These are phyloP conservation scores for Siniperca chuatsi DNA, from an alignment of 2,113 vertebrate species.

Conservation along the genomic window DNA sequence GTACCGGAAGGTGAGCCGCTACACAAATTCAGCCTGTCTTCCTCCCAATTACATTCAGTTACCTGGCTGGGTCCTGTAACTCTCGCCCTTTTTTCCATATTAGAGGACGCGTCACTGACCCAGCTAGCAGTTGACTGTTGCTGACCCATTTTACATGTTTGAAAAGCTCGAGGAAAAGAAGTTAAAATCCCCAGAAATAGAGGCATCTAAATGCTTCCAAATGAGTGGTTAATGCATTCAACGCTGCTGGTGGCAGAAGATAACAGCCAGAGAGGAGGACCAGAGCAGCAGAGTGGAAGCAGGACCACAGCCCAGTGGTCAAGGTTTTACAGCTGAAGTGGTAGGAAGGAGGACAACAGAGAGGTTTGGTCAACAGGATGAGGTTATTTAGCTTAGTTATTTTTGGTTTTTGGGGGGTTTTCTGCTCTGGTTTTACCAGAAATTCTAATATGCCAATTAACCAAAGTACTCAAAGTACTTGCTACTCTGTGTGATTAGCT, in stretches of 20 bases:
- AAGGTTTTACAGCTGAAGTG: neutral
- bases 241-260: neutral
- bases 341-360: neutral
- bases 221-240: neutral
- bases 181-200: neutral
- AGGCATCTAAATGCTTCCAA: slow-evolving; percentile 4
- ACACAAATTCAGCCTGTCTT: neutral
- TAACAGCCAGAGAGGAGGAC: slow-evolving; percentile 3
- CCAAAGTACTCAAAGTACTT: neutral
- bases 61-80: neutral
- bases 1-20: neutral
- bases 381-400: neutral
- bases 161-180: neutral
- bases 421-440: neutral
- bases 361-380: neutral
- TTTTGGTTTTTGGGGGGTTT: neutral
- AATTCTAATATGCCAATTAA: slow-evolving; percentile 12
- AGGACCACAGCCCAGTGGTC: neutral
- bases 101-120: neutral
- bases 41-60: neutral
- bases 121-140: neutral
- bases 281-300: neutral
- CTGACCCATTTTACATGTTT: neutral
- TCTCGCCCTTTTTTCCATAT: neutral
- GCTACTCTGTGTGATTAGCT: slow-evolving; percentile 4